phyloP scores from a whole-genome alignment of 2,888 invertebrate genomes.

The Xestia sexstrigata region DNA sequence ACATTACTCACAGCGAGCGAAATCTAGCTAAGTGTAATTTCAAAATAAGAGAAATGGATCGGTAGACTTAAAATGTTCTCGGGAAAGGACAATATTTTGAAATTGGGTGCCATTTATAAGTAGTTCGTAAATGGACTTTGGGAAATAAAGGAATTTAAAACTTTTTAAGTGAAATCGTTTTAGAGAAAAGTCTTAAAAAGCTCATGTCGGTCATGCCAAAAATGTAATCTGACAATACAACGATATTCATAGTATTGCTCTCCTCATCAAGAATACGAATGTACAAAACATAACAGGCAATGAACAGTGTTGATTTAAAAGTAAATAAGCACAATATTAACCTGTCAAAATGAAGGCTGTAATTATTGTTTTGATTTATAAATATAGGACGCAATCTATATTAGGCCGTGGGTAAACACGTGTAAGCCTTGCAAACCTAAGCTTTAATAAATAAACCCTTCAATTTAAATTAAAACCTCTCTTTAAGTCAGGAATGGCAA shows the following conservation, averaged over 20 bases:
- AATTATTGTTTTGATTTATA: not conserved
- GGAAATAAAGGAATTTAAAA: not conserved
- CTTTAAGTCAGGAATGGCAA: not conserved
- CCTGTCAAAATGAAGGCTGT: not conserved
- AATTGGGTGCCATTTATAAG: not conserved
- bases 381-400: conserved; percentile 7
- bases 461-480: conserved; percentile 16
- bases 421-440: not conserved
- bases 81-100: not conserved
- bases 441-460: conserved; percentile 8
- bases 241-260: not conserved
- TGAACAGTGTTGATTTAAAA: not conserved
- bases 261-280: too few relatives aligned
- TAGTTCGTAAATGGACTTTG: not conserved
- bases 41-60: conserved; percentile 20
- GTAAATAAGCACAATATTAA: not conserved
- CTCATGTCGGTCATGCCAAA: too few relatives aligned
- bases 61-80: conserved; percentile 8
- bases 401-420: not conserved
- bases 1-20: conserved; percentile 37
- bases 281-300: too few relatives aligned
- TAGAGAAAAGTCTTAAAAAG: not conserved
- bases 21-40: conserved; percentile 30
- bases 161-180: too few relatives aligned
- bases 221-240: not conserved